phyloP scores from a whole-genome alignment of 2,888 invertebrate species.

The Orthosia gracilis region DNA sequence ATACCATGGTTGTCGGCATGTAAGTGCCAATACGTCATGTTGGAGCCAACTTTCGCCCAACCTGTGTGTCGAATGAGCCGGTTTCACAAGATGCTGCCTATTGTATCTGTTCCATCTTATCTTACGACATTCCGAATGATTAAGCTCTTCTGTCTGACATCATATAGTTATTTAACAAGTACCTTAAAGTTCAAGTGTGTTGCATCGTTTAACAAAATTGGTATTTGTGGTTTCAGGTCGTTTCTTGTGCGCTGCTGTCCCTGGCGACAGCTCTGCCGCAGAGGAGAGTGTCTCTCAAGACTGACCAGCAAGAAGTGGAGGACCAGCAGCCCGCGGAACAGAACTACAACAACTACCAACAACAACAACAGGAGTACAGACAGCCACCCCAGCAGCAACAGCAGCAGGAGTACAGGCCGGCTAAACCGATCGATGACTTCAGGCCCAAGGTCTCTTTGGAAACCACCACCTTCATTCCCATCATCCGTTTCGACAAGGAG shows the following conservation, averaged over 20 bases:
- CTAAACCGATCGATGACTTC: slow-evolving; percentile 85
- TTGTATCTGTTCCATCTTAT: slow-evolving; percentile 88
- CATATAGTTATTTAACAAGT: slow-evolving; percentile 75
- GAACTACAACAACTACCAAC: slow-evolving; percentile 83
- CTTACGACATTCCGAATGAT: slow-evolving; percentile 88
- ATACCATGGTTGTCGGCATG: slow-evolving; percentile 79
- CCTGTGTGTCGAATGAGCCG: slow-evolving; percentile 85
- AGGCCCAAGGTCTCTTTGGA: slow-evolving; percentile 87
- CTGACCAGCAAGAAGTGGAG: slow-evolving; percentile 73
- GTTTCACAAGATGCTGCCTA: slow-evolving; percentile 87
- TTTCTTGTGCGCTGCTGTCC: slow-evolving; percentile 81
- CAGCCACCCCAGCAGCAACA: slow-evolving; percentile 70
- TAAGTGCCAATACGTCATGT: slow-evolving; percentile 81
- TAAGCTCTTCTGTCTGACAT: slow-evolving; percentile 87
- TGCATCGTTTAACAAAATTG: slow-evolving; percentile 26
- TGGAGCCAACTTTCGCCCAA: slow-evolving; percentile 88
- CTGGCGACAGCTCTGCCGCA: slow-evolving; percentile 87
- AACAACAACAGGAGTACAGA: slow-evolving; percentile 69
- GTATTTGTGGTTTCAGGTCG: slow-evolving; percentile 80
- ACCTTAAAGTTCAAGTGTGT: slow-evolving; percentile 46
- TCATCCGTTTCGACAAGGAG: slow-evolving; percentile 95
- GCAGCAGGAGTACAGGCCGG: slow-evolving; percentile 82
- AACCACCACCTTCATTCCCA: slow-evolving; percentile 95
- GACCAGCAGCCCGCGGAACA: slow-evolving; percentile 85
- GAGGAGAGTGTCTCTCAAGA: slow-evolving; percentile 82